phyloP scores from a whole-genome alignment of 2,797 vertebrate species.

The Anabacerthia variegaticeps region DNA sequence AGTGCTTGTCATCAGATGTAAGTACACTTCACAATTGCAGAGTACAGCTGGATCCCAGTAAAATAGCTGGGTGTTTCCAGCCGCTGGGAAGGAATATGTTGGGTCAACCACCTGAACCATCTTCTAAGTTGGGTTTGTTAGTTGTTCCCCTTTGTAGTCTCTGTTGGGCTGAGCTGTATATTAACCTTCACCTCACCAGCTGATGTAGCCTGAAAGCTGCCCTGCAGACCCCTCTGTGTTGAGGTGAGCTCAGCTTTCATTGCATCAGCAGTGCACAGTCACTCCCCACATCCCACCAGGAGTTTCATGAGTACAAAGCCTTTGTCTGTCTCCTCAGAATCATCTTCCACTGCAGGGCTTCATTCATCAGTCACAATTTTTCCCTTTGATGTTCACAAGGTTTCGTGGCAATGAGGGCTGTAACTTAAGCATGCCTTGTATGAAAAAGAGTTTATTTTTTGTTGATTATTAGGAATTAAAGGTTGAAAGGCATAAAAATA shows the following conservation, averaged over 20 bases:
- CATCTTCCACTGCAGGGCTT: background rate
- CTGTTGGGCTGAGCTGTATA: background rate
- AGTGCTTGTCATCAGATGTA: background rate
- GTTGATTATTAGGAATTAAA: background rate
- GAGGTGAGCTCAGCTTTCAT: background rate
- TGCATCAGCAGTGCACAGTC: background rate
- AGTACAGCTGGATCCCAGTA: background rate
- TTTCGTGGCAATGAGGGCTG: background rate
- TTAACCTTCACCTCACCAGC: background rate
- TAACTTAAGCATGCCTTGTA: background rate
- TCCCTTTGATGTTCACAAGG: background rate
- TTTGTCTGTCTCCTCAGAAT: background rate
- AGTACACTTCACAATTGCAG: background rate
- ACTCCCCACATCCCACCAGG: fast-evolving
- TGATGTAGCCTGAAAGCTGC: background rate
- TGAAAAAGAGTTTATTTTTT: background rate
- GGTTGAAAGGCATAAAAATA: background rate
- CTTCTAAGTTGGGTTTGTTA: background rate
- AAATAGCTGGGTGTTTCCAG: background rate
- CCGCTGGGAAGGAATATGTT: background rate
- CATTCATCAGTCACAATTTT: background rate
- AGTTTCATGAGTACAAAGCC: background rate
- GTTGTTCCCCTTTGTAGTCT: background rate
- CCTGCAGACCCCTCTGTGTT: background rate
- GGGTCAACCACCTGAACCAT: background rate